phyloP scores from a whole-genome alignment of 2,888 invertebrate species.

The Stratiomys singularior region DNA sequence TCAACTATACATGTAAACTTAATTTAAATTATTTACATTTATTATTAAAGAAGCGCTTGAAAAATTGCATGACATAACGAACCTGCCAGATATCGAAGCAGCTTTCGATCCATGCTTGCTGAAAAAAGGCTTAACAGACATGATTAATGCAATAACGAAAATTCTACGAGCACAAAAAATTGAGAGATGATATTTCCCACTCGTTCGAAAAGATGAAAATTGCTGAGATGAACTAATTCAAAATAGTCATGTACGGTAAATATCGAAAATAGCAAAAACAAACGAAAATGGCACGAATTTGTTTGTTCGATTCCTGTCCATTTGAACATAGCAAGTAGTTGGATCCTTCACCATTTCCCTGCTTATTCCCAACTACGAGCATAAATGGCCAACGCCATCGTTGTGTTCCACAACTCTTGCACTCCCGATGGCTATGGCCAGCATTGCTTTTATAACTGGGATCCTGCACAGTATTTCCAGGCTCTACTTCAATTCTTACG shows the following conservation, averaged over 20 bases:
- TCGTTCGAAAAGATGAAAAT: constrained; percentile 30
- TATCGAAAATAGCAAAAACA: constrained; percentile 49
- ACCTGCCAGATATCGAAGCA: no score
- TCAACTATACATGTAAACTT: no score
- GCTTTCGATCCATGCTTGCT: no score
- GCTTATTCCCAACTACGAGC: not conserved
- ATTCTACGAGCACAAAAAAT: no score
- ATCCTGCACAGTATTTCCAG: not conserved
- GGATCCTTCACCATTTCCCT: not conserved
- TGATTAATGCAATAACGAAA: no score
- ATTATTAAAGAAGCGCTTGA: no score
- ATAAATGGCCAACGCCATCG: not conserved
- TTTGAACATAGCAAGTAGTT: constrained; percentile 5
- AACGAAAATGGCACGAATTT: constrained; percentile 47
- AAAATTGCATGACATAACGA: no score
- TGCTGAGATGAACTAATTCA: constrained; percentile 48
- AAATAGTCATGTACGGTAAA: constrained; percentile 53
- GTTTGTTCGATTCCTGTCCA: constrained; percentile 44
- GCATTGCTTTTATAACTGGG: not conserved
- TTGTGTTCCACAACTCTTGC: not conserved
- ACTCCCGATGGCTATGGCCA: not conserved
- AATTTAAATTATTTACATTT: no score
- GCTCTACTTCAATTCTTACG: not conserved
- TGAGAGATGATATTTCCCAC: not conserved
- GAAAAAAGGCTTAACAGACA: no score